Conservation (phyloP, 2,113 vertebrate species). For the Kryptolebias marmoratus region DNA sequence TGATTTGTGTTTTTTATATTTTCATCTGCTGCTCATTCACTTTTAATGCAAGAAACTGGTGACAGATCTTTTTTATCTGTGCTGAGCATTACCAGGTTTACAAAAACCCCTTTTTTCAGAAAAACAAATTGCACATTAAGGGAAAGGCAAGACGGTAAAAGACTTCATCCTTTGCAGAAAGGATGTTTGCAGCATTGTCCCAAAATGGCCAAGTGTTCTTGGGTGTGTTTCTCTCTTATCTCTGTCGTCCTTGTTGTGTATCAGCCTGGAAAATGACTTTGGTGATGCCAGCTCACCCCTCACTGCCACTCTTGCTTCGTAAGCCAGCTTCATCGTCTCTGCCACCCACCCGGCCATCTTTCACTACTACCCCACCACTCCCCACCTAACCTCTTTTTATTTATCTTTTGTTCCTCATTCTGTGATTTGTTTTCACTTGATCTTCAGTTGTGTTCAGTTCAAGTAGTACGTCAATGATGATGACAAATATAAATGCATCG, state of each 20-base stretch:
- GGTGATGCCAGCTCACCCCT: constrained; percentile 91
- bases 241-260: constrained; percentile 73
- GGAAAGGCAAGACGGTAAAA: neutral
- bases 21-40: constrained; percentile 68
- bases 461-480: constrained; percentile 88
- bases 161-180: constrained; percentile 30
- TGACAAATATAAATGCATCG: constrained; percentile 27
- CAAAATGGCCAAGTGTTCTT: constrained; percentile 52
- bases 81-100: constrained; percentile 78
- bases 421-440: constrained; percentile 83
- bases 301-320: constrained; percentile 80
- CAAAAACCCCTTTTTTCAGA: constrained; percentile 7
- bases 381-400: neutral
- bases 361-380: constrained; percentile 32
- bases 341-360: constrained; percentile 66
- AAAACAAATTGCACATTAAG: neutral
- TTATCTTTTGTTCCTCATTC: constrained; percentile 73
- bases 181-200: constrained; percentile 34
- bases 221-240: constrained; percentile 71
- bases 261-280: constrained; percentile 84
- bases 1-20: constrained; percentile 46
- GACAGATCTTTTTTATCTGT: constrained; percentile 23
- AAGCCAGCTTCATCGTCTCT: constrained; percentile 82
- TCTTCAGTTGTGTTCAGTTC: constrained; percentile 61
- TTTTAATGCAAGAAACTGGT: constrained; percentile 38